Base-by-base conservation (phyloP, 2,797 vertebrate genomes). In the Mionectes olivaceus region DNA sequence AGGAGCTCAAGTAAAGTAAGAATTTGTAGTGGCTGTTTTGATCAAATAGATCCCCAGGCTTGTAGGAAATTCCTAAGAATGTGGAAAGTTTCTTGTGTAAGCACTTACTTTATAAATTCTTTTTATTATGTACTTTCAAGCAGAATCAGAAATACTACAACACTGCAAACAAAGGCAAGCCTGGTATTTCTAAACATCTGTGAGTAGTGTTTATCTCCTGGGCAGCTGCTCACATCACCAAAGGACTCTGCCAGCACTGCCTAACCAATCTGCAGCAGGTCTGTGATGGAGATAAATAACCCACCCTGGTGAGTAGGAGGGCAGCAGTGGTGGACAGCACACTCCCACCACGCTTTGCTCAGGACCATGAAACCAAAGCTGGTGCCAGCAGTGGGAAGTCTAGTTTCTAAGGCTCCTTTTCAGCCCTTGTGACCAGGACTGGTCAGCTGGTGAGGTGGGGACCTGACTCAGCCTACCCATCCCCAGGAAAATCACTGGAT, bases 131-230 rank as follows among this genome's bases (percentile, higher is more conserved):
- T 64, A n/a, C 61, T 94, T 92, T 88, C 30, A 89, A 67, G 65
- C 63, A 84, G 83, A 75, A 84, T 80, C 76, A 88, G 79, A 78
- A 78, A 69, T 71, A 37, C 50, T 50, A 28, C 19, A 65, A 13
- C 28, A 46, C 32, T 86, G 67, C 61, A 79, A 86, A 86, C 61
- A 83, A 70, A 91, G 70, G 65, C 70, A 88, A 73, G 71, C 14
- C 43, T 75, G 90, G 35, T 85, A 89, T 96, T 94, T 92, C 79
- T 86, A 95, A 95, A 95, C 47, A 93, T 90, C 32, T 79, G 27
- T 73, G 74, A 82, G 21, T 41, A 69, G 46, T 14, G 3, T 94
- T 93, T 93, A 86, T 88, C 83, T 86, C 80, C 78, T 74, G 52
- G 73, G 88, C 46, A 83, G 75, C 59, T 92, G 93, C 92, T 96